Evolutionary conservation across 1,140 invertebrate species (phyloP), one percentile per base, ranked within the genome.

Genomic region (Solenopsis fugax): DNA sequence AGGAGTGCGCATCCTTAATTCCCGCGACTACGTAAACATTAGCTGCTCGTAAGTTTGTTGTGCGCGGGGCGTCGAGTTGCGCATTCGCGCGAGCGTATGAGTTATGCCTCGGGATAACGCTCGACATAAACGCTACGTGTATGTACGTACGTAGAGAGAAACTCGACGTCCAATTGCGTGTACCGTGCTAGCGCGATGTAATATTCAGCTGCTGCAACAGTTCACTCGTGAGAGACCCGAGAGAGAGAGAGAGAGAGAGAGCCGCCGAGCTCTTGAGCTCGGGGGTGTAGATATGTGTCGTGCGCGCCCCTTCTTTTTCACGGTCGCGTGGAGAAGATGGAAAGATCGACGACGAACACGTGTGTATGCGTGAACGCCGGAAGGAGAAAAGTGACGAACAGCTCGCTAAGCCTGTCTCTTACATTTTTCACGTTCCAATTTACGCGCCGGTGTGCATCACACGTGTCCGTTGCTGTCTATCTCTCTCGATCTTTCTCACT

Each of bases 401-500:
- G 62, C 37, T 24, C 3, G 54, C 80, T 82, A 60, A 82, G 24
- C 54, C 67, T 80, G 80, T 82, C 80, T 72, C 41, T 82, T 82
- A 82, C 80, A 82, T 73, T 82, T 82, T 82, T 82, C 80, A 84
- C 54, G 18, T 84, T 62, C 72, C 80, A 84, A 84, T 84, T 84
- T 75, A n/a, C 41, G 52, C 52, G 37, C 52, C 21, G 18, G 37
- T 21, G 48, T 37, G 29, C 29, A 37, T 52, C 56, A 13, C 34
- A 75, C 18, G 29, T 50, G 75, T 64, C 16, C 18, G 58, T 34
- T 24, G 41, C 24, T 37, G 24, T 48, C 62, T 29, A 29, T 29
- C 29, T 29, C 29, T 29, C 24, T 75, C 34, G 4, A n/a, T 45
- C 45, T 56, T 29, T 52, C 6, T 80, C 1, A 34, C 18, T 13